Base-by-base conservation (phyloP, 2,113 vertebrate species). In the Saiga tatarica region DNA sequence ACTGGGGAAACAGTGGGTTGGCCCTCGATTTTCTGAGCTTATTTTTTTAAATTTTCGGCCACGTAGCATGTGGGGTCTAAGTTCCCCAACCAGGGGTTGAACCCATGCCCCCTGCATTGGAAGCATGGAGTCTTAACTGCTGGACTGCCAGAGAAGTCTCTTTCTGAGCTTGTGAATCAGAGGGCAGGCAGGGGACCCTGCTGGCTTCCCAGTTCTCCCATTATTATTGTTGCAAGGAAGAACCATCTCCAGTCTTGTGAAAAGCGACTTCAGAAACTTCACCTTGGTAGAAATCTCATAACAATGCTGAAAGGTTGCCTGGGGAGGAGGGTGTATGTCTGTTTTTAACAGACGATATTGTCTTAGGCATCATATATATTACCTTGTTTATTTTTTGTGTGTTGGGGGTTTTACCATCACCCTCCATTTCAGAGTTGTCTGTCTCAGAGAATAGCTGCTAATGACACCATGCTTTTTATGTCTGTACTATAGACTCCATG, bases 341-440 rank as follows among this genome's bases (percentile, higher is more conserved):
- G 17, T 91, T 93, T 97, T 95, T 88, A 90, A 79, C 30, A 96
- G 82, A 52, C 7, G 30, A 95, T 11, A 6, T 36, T 30, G 13
- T 84, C 50, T 50, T 53, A 50, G 79, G 30, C 14, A 7, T 57
- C 47, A 55, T 47, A 82, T 87, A 45, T 13, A 14, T 42, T 21
- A 78, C 42, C 26, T 47, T n/a, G 14, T 74, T n/a, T 33, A 15
- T 76, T 88, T 12, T 55, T 53, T 23, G n/a, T 60, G 10, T 21
- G 64, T 10, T 23, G 14, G 67, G 19, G 10, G n/a, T 78, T 86
- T 25, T 4, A 1, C 13, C 5, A 1, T 55, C 17, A 21, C 6
- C 36, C 36, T 59, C 36, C 55, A 6, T 82, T 95, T 52, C n/a
- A 30, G 67, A 89, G 33, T 36, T 13, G 26, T n/a, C 16, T 71